Evolutionary conservation across 2,888 invertebrate species (phyloP).

Genomic region (Mimumesa dahlbomi): DNA sequence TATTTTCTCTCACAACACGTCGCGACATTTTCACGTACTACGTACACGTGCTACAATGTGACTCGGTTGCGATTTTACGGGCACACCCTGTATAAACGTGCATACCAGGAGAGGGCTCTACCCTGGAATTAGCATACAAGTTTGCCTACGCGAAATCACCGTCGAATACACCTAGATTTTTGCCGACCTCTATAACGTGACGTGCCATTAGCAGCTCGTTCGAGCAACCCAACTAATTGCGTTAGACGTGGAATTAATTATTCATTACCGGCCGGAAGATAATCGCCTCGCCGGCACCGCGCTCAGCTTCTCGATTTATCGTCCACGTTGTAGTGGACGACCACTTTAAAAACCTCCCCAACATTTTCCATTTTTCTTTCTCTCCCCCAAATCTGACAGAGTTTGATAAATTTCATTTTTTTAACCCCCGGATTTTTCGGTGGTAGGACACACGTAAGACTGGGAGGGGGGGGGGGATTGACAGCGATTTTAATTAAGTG

Average conservation of each 20-base stretch:
- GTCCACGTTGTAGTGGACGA: no score
- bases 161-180: constrained; percentile 26
- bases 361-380: no score
- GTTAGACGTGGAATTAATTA: constrained; percentile 41
- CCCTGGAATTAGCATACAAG: constrained; percentile 54
- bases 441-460: no score
- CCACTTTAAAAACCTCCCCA: neutral
- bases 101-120: constrained; percentile 40
- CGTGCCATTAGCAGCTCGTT: constrained; percentile 24
- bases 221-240: constrained; percentile 27
- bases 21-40: neutral
- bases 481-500: no score
- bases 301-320: constrained; percentile 11
- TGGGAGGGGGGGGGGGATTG: no score
- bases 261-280: constrained; percentile 32
- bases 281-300: constrained; percentile 10
- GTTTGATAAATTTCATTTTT: no score
- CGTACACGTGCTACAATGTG: neutral
- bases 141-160: constrained; percentile 55
- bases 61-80: neutral
- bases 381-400: no score
- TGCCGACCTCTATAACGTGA: constrained; percentile 29
- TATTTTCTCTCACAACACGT: neutral
- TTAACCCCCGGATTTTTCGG: no score
- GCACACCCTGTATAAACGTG: constrained; percentile 30